Evolutionary conservation across 2,888 invertebrate genomes (phyloP).

Genomic region (Eupithecia vulgata): DNA sequence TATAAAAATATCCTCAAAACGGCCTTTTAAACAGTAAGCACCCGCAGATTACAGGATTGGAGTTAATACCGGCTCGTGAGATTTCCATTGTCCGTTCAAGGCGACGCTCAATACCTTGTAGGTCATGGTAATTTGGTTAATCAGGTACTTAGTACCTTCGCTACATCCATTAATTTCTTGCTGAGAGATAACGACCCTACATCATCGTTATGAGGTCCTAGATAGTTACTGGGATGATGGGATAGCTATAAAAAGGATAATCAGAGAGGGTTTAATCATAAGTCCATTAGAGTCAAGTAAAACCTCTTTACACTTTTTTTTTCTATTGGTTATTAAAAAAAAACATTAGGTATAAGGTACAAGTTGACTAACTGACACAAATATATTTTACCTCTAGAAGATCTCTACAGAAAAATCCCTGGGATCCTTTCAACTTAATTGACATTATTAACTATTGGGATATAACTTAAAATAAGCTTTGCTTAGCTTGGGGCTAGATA

Average conservation of each 20-base stretch:
- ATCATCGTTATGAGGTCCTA: background rate
- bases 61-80: conserved; percentile 23
- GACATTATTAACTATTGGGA: no score
- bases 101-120: conserved; percentile 25
- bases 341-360: no score
- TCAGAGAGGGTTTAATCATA: conserved; percentile 1
- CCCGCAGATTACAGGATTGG: conserved; percentile 23
- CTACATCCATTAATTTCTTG: conserved; percentile 11
- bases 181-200: background rate
- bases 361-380: no score
- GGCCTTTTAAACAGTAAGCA: conserved; percentile 1
- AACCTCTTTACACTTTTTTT: no score
- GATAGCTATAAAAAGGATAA: conserved; percentile 8
- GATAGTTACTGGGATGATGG: conserved; percentile 9
- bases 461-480: no score
- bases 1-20: conserved; percentile 12
- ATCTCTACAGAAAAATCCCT: background rate
- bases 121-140: conserved; percentile 21
- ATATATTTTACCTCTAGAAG: background rate
- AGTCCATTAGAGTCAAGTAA: background rate
- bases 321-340: no score
- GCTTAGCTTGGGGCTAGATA: no score
- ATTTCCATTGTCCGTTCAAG: conserved; percentile 31
- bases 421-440: background rate
- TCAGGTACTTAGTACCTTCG: conserved; percentile 5